Base-by-base conservation (phyloP, 1,140 invertebrate species). In the Lepidurus packardi region DNA sequence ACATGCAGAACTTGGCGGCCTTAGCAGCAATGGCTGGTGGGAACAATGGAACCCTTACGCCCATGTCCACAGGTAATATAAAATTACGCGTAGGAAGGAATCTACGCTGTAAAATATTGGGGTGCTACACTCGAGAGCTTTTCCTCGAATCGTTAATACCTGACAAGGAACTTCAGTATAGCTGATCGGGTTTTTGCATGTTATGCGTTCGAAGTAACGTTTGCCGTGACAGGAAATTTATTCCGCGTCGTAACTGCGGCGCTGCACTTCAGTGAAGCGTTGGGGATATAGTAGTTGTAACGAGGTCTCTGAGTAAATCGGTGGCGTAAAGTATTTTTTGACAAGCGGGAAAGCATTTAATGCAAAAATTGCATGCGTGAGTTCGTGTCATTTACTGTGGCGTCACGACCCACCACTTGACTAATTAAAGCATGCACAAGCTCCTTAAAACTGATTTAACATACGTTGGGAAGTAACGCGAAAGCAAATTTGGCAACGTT, bases 1-100 rank as follows among this genome's bases (percentile, higher is more conserved):
- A 92, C 80, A 91, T 95, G 85, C 94, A 96, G 86, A 96, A 95
- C 85, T 85, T 97, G 82, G 93, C 94, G 78, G 93, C 94, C 42
- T 86, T 96, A 81, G 94, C 94, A 44, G 93, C 94, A 11, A 94
- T 94, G 88, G 90, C 93, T 76, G 41, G 78, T 43, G 73, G 73
- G 10, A 78, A 78, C 77, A 65, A 65, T 16, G 77, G 77, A 43
- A 74, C 42, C 74, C 34, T 78, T 11, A 44, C 73, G 21, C 25
- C 78, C 34, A 77, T 77, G 24, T 47, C 73, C 73, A 65, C 53
- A 65, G 53, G 53, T 65, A 65, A 65, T 65, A 34, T 65, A 13
- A 65, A 9, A 9, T 65, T 65, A 65, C 53, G 53, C 8, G 8
- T 34, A 34, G 34, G 34, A 34, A 34, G 34, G 34, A 34, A 34